A percentile compares a stretch with the other conserved stretches of the same genome.
These are phyloP conservation scores for Cheilosia pagana DNA, from an alignment of 2,888 invertebrate genomes.

Conservation along the genomic window DNA sequence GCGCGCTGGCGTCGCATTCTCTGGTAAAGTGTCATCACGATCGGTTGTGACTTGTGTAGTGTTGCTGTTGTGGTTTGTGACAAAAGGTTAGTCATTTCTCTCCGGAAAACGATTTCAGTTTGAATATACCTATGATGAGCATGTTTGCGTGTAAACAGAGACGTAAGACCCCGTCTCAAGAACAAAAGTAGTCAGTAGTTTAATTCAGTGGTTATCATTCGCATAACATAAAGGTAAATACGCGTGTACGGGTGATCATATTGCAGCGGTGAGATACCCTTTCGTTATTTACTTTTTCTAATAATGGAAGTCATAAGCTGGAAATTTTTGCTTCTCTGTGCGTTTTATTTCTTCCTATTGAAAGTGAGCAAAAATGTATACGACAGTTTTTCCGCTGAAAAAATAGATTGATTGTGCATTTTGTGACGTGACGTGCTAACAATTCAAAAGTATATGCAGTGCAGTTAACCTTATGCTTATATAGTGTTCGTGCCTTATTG, in stretches of 20 bases:
- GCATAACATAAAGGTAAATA: slow-evolving; percentile 4
- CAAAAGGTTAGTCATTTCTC: slow-evolving; percentile 27
- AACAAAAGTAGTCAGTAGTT: slow-evolving; percentile 3
- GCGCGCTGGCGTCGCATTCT: slow-evolving; percentile 46
- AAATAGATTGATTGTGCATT: slow-evolving; percentile 37
- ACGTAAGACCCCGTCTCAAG: slow-evolving; percentile 2
- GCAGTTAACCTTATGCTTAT: slow-evolving; percentile 20
- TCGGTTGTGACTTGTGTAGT: slow-evolving; percentile 49
- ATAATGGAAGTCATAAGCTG: slow-evolving; percentile 77
- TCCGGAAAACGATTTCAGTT: slow-evolving; percentile 30
- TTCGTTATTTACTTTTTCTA: slow-evolving; percentile 11
- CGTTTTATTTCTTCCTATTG: slow-evolving; percentile 77
- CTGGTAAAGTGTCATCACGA: slow-evolving; percentile 58
- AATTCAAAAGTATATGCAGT: slow-evolving; percentile 25
- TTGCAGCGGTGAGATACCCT: slow-evolving; percentile 18
- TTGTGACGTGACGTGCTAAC: slow-evolving; percentile 31
- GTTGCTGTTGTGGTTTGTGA: not conserved
- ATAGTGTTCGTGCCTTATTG: slow-evolving; percentile 28
- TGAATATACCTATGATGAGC: not conserved
- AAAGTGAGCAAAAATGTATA: slow-evolving; percentile 71
- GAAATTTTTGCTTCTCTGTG: slow-evolving; percentile 76
- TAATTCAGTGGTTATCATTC: slow-evolving; percentile 38
- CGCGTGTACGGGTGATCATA: slow-evolving; percentile 36
- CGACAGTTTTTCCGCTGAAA: slow-evolving; percentile 48
- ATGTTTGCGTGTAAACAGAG: not conserved